Base-by-base conservation (phyloP, 2,797 vertebrate species). In the Nothura maculosa region DNA sequence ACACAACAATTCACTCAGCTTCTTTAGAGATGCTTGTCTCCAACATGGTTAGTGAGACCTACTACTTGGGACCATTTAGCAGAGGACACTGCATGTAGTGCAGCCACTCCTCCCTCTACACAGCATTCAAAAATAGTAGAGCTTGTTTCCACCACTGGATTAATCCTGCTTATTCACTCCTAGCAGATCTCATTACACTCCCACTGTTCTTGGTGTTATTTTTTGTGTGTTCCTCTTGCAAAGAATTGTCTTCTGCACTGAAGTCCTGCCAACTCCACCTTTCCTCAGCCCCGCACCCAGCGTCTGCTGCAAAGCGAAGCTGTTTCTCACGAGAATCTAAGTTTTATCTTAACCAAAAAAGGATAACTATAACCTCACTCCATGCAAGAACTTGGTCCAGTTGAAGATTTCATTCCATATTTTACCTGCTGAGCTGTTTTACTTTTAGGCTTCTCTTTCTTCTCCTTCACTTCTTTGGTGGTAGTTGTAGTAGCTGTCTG, bases 391-490 rank as follows among this genome's bases (percentile, higher is more conserved):
- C 72, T 54, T 1, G 76, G 12, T 27, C 25, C 36, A 32, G 30
- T 67, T 86, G 73, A 40, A 0, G 1, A 76, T 22, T 8, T 19
- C 15, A 50, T 77, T 90, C 64, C 60, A 8, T 40, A 28, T 86
- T 52, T 85, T 82, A 99, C 99, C 99, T 99, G 99, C 70, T 99
- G 99, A 60, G 99, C 99, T 2, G 99, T 99, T 98, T 99, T 99
- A 97, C 99, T 99, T 96, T 99, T 99, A 69, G 99, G 99, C 85
- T 99, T 99, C 79, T 99, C 99, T 79, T 99, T 99, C 92, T 99
- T 99, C 92, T 99, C 99, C 87, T 99, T 99, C 75, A 98, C 96
- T 86, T 99, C 99, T 96, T 99, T 99, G 73, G 95, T 88, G 10
- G 97, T 84, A 43, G 97, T 78, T n/a, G 97, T 91, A 57, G 97